Evolutionary conservation across 2,888 invertebrate species (phyloP), one percentile per base, ranked within the genome.

Genomic region (Acleris holmiana): DNA sequence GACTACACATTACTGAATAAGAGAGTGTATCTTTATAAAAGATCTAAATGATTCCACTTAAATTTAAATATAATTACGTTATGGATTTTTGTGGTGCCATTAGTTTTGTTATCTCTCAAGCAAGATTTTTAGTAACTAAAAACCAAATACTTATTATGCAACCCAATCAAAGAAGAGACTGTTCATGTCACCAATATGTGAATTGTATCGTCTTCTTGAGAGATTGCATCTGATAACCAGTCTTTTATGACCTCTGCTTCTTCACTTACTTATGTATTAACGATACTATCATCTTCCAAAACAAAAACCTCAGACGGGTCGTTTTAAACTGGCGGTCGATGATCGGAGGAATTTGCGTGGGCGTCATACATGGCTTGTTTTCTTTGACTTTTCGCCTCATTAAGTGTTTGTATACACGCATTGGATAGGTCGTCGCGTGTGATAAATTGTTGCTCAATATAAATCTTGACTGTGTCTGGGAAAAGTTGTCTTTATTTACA

Each of bases 321-420:
- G 67, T 49, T 10, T 55, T 67, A 54, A 7, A 60, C 58, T 68
- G 73, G 76, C 71, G 23, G 48, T 66, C 58, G 65, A 71, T 70
- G 66, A 58, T 47, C 61, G 56, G 21, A 69, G 81, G 85, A 82
- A 86, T 86, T 80, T 76, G 77, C 82, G 89, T 89, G 71, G 89
- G 89, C 74, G 86, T 79, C 68, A 60, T 75, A 70, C 74, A 78
- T 71, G 67, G 79, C 79, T 80, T 85, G 84, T 84, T 88, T 85
- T 85, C 85, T 85, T 85, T 84, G 84, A 84, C 73, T 86, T 88
- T 88, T 85, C 83, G 83, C 82, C 80, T 88, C 85, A 89, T 89
- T 85, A 85, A 85, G 84, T 86, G 84, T 88, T 86, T 86, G 85
- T 87, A 82, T 79, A 86, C 85, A 84, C 79, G 82, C 80, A 82